A percentile compares a stretch with the other conserved stretches of the same genome.
These are phyloP conservation scores for Semotilus atromaculatus DNA, from an alignment of 2,797 vertebrate species.

Conservation along the genomic window DNA sequence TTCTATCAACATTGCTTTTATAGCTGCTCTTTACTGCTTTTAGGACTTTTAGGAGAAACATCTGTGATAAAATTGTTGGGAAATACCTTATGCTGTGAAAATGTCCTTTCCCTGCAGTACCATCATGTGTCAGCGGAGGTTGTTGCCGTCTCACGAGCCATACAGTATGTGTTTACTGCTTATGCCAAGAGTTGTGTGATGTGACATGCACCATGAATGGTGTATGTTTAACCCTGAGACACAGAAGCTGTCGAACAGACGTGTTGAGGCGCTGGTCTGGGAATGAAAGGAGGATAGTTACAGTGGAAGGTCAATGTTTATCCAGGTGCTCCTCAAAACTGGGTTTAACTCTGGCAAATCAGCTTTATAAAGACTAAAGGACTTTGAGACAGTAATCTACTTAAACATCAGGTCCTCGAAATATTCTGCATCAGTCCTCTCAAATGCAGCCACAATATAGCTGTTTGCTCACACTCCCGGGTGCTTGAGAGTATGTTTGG, in stretches of 20 bases:
- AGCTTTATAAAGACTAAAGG: not conserved
- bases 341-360: not conserved
- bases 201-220: slow-evolving; percentile 14
- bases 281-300: slow-evolving; percentile 17
- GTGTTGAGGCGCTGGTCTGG: slow-evolving; percentile 31
- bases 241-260: not conserved
- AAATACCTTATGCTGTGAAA: not conserved
- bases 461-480: not conserved
- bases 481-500: not conserved
- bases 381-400: not conserved
- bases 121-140: not conserved
- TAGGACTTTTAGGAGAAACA: not conserved
- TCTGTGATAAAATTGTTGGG: not conserved
- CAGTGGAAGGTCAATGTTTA: not conserved
- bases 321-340: slow-evolving; percentile 4
- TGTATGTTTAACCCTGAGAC: slow-evolving; percentile 20
- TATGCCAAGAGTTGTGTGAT: not conserved
- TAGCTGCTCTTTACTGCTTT: not conserved
- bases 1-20: not conserved
- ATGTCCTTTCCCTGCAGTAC: not conserved
- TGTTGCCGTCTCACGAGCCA: not conserved
- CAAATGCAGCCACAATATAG: not conserved
- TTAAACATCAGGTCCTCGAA: not conserved
- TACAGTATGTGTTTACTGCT: slow-evolving; percentile 2
- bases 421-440: not conserved